A percentile compares a stretch with the other conserved stretches of the same genome.
Evolutionary conservation across 2,797 vertebrate species (phyloP).

Genomic region (Hemibagrus guttatus): DNA sequence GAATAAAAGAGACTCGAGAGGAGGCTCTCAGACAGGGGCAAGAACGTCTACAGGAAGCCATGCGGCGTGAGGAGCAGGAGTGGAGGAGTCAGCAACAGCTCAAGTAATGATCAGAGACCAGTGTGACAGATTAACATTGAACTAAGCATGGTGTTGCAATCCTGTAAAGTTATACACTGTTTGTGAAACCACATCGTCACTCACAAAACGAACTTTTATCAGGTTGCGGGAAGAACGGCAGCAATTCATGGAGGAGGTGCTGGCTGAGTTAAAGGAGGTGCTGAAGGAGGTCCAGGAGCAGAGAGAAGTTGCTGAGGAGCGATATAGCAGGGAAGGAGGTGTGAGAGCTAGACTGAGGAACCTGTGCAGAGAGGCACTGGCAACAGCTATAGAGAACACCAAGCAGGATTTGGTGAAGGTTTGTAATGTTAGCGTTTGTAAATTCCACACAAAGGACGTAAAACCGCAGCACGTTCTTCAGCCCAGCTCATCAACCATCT

Average conservation of each 20-base stretch:
- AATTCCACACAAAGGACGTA: background rate
- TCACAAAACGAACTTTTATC: background rate
- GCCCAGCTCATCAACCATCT: background rate
- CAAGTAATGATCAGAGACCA: slow-evolving; percentile 37
- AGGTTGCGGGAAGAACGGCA: slow-evolving; percentile 61
- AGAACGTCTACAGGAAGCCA: slow-evolving; percentile 34
- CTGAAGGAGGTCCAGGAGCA: slow-evolving; percentile 66
- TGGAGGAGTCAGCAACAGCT: slow-evolving; percentile 72
- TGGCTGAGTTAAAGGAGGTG: slow-evolving; percentile 72
- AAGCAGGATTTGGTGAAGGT: slow-evolving; percentile 81
- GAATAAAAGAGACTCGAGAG: slow-evolving; percentile 74
- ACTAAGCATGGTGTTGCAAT: background rate
- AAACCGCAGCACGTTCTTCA: background rate
- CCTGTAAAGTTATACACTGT: background rate
- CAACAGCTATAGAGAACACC: slow-evolving; percentile 68
- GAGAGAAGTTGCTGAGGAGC: slow-evolving; percentile 49
- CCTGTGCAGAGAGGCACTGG: slow-evolving; percentile 72
- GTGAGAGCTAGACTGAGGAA: slow-evolving; percentile 74
- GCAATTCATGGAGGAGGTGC: slow-evolving; percentile 65
- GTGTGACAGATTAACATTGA: background rate
- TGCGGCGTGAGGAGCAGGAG: slow-evolving; percentile 75
- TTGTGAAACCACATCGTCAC: background rate
- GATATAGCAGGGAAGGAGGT: slow-evolving; percentile 34
- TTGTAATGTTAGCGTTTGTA: slow-evolving; percentile 52
- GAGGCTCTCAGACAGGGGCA: slow-evolving; percentile 73